Conservation (phyloP, 2,888 invertebrate genomes). For the Myopa testacea region DNA sequence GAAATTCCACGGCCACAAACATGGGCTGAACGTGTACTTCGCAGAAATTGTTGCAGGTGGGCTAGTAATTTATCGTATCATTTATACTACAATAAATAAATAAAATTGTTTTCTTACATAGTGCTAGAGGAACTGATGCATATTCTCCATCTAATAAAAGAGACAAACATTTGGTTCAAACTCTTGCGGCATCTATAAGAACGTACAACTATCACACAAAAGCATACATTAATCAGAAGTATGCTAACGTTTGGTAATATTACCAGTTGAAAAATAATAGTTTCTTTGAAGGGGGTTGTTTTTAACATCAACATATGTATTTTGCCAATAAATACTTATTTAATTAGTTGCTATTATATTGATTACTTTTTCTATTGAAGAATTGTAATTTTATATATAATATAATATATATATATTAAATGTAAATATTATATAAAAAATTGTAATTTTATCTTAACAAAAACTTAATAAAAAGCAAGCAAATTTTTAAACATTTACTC, state of each 20-base stretch:
- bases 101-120: constrained; percentile 45
- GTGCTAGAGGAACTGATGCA: constrained; percentile 56
- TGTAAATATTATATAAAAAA: too few relatives aligned
- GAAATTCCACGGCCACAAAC: constrained; percentile 85
- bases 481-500: too few relatives aligned
- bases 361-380: too few relatives aligned
- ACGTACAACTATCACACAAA: constrained; percentile 82
- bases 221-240: constrained; percentile 80
- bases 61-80: not conserved
- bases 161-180: constrained; percentile 73
- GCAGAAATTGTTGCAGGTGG: constrained; percentile 73
- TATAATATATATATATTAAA: too few relatives aligned
- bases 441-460: too few relatives aligned
- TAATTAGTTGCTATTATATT: too few relatives aligned
- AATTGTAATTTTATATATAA: too few relatives aligned
- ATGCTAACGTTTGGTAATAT: constrained; percentile 70
- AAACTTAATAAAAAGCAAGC: too few relatives aligned
- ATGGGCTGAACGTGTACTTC: constrained; percentile 85
- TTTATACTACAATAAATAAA: not conserved
- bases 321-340: too few relatives aligned
- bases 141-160: constrained; percentile 60
- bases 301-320: not conserved
- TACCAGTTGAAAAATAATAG: not conserved
- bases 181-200: constrained; percentile 75
- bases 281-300: constrained; percentile 15